Base-by-base conservation (phyloP, 1,140 invertebrate genomes). In the Cephus cinctus region DNA sequence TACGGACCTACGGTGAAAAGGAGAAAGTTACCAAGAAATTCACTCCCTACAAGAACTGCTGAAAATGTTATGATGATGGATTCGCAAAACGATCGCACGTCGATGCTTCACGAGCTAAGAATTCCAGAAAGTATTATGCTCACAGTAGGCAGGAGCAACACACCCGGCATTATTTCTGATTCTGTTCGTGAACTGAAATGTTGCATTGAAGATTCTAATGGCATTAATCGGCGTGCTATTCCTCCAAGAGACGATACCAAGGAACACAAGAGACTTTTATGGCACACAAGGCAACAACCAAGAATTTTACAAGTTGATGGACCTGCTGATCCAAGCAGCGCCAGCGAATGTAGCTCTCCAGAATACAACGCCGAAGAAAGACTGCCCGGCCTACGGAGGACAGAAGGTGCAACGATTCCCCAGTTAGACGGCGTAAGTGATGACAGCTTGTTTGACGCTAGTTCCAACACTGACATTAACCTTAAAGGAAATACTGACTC, bases 1-100 rank as follows among this genome's bases (percentile, higher is more conserved):
- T 61, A 83, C 36, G 73, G 81, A 21, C 78, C 82, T 23, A 80
- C 79, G 5, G 80, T 86, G 21, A 88, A 88, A 50, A 78, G 84
- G 36, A 79, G 86, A 23, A 88, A 88, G 74, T 67, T 84, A 16
- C 73, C 77, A 1, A 72, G 69, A 20, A 62, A 57, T 30, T 52
- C n/a, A 57, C 43, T 12, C 56, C 57, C 11, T 8, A 54, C 57
- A 2, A 68, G 65, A 42, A 38, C 65, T 0, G 67, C 49, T 18
- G 67, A 61, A 45, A 59, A 63, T 50, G 67, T 66, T 6, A 58
- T 70, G 42, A 59, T 69, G 41, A 57, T 75, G 25, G 70, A 77
- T 41, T 43, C 71, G 0, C 61, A 59, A 22, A 65, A 47, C 12
- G 67, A 70, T 30, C 56, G 61, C 14, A 56, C 61, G 21, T 56